Evolutionary conservation across 2,113 vertebrate species (phyloP), one percentile per base, ranked within the genome.

Genomic region (Elachura formosa): DNA sequence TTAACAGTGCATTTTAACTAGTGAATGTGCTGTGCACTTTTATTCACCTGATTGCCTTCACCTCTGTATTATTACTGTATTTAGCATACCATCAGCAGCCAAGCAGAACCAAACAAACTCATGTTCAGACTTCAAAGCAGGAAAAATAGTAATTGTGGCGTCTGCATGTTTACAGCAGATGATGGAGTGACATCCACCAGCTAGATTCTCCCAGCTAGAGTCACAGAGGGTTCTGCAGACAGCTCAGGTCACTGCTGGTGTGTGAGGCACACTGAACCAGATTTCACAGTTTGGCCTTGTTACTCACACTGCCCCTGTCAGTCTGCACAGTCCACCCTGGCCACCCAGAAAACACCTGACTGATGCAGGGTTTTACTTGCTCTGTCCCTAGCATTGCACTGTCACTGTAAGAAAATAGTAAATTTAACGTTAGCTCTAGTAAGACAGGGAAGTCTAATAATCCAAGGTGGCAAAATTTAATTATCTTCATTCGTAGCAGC

Each of bases 91-190:
- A 94, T 97, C 96, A 97, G 92, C 97, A 96, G 93, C 97, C 97
- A 98, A 98, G 98, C 97, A 97, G 98, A 98, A 98, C 97, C 98
- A 98, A 98, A 98, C 98, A 98, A 98, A 97, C 89, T 95, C 96
- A 94, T 82, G 84, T 76, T 95, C 97, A 97, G 97, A 98, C 98
- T 98, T 98, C 98, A 97, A 98, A 98, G 98, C 97, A 78, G 79
- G 82, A 79, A 91, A 97, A 88, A 87, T 46, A 95, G 95, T 97
- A 96, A 96, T 84, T 91, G 97, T 98, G 98, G 98, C 97, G 96
- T 98, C 98, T 98, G 97, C 21, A 5, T 93, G 97, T 98, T 97
- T 98, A 98, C 89, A 93, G 96, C 48, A 59, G 89, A 79, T 79
- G 94, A 86, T 75, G 92, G 89, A 87, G 84, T 55, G 23, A 75